These are phyloP conservation scores for Puntigrus tetrazona DNA, from an alignment of 2,113 vertebrate species.

Conservation along the genomic window DNA sequence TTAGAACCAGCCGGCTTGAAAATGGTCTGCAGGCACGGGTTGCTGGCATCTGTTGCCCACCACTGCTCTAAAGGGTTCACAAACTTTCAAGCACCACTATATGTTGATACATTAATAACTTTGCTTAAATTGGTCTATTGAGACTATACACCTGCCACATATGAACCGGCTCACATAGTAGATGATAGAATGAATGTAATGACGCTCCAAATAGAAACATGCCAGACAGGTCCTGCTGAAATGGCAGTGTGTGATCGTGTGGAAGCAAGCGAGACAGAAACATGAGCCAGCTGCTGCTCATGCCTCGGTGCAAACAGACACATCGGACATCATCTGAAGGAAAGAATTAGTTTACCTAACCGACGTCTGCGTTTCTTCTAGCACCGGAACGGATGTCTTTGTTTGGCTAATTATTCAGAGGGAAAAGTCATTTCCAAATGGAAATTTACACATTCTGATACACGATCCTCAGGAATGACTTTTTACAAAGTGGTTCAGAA, in stretches of 20 bases:
- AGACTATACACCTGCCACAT: not conserved
- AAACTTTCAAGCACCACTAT: too few species aligned
- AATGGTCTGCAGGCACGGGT: too few species aligned
- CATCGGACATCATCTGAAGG: not conserved
- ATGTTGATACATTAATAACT: not conserved
- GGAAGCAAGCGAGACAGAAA: not conserved
- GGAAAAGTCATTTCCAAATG: not conserved
- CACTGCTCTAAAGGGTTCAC: too few species aligned
- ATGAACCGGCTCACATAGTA: not conserved
- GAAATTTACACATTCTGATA: conserved; percentile 10
- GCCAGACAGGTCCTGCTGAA: not conserved
- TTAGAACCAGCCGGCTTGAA: too few species aligned
- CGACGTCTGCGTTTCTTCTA: not conserved
- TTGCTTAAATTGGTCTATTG: not conserved
- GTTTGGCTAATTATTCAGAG: conserved; percentile 24
- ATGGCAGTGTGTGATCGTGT: not conserved
- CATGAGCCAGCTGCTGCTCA: not conserved
- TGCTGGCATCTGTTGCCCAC: too few species aligned
- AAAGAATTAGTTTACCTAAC: conserved; percentile 18
- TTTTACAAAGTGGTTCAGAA: not conserved
- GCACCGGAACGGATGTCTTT: not conserved
- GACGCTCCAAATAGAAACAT: conserved; percentile 26
- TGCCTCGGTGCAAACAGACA: conserved; percentile 11
- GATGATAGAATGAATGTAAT: not conserved
- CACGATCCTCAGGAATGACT: not conserved